A percentile compares a stretch with the other conserved stretches of the same genome.
Evolutionary conservation across 2,888 invertebrate species (phyloP).

Genomic region (Notocelia uddmanniana): DNA sequence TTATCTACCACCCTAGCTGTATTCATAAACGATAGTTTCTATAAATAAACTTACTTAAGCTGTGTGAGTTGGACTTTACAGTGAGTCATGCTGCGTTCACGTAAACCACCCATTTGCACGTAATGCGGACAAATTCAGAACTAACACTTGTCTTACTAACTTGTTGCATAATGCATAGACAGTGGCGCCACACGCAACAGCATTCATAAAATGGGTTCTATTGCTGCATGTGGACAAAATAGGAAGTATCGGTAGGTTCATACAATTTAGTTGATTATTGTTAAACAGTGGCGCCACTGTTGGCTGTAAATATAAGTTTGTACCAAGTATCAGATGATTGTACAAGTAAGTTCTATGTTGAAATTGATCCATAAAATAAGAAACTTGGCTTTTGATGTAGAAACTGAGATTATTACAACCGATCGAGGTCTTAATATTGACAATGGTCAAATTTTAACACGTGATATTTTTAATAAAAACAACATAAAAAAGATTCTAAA

Average conservation of each 20-base stretch:
- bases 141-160: constrained; percentile 19
- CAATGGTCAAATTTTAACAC: too few species aligned
- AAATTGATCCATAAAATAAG: constrained; percentile 4
- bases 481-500: too few species aligned
- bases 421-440: too few species aligned
- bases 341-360: not conserved
- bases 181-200: constrained; percentile 15
- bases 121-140: constrained; percentile 39
- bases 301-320: constrained; percentile 1
- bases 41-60: constrained; percentile 5
- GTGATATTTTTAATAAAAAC: too few species aligned
- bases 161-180: constrained; percentile 31
- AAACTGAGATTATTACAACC: too few species aligned
- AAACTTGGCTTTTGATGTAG: not conserved
- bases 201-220: constrained; percentile 2
- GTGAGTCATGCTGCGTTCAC: constrained; percentile 73
- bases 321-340: constrained; percentile 14
- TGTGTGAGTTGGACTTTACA: constrained; percentile 72
- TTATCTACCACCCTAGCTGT: constrained; percentile 15
- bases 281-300: constrained; percentile 20
- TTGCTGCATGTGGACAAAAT: constrained; percentile 10
- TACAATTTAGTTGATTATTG: constrained; percentile 22
- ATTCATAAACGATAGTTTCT: not conserved
- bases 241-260: not conserved
- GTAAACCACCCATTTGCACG: constrained; percentile 54